Percentiles rank a stretch among this genome's conserved stretches.
These are phyloP conservation scores for Gari tellinella DNA, from an alignment of 2,888 invertebrate species.

Conservation along the genomic window DNA sequence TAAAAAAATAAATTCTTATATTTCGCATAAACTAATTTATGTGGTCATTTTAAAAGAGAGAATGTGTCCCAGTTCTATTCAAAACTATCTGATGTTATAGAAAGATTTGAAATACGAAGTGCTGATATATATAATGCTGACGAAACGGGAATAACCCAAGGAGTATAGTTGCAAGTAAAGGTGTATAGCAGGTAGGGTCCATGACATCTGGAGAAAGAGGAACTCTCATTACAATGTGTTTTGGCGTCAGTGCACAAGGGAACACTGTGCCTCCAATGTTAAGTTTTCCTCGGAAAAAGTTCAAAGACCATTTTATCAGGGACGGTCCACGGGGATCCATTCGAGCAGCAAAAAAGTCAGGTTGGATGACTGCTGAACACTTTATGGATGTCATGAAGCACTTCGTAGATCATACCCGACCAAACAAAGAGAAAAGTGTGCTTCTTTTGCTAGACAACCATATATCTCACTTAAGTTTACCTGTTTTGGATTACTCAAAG, in stretches of 20 bases:
- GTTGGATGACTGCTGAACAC: constrained; percentile 75
- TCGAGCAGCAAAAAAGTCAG: constrained; percentile 39
- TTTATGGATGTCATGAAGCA: constrained; percentile 71
- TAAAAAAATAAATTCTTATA: no score
- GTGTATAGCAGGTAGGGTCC: constrained; percentile 20
- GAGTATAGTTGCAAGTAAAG: constrained; percentile 15
- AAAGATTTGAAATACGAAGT: constrained; percentile 25
- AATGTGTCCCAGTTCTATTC: constrained; percentile 37
- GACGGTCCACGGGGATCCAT: constrained; percentile 23
- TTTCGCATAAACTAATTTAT: no score
- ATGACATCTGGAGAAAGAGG: constrained; percentile 13
- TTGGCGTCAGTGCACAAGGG: constrained; percentile 10
- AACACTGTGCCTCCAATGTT: constrained; percentile 25
- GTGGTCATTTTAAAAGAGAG: constrained; percentile 26
- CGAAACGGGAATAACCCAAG: constrained; percentile 48
- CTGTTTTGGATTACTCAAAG: constrained; percentile 74
- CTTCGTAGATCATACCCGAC: constrained; percentile 71
- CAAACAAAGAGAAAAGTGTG: constrained; percentile 66
- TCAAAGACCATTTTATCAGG: constrained; percentile 26
- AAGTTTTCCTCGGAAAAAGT: constrained; percentile 18
- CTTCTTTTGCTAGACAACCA: constrained; percentile 79
- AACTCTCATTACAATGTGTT: constrained; percentile 6
- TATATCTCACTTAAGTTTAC: constrained; percentile 58
- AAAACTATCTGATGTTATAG: constrained; percentile 38
- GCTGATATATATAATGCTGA: constrained; percentile 50